Base-by-base conservation (phyloP, 2,797 vertebrate genomes). In the Neopelma chrysocephalum region DNA sequence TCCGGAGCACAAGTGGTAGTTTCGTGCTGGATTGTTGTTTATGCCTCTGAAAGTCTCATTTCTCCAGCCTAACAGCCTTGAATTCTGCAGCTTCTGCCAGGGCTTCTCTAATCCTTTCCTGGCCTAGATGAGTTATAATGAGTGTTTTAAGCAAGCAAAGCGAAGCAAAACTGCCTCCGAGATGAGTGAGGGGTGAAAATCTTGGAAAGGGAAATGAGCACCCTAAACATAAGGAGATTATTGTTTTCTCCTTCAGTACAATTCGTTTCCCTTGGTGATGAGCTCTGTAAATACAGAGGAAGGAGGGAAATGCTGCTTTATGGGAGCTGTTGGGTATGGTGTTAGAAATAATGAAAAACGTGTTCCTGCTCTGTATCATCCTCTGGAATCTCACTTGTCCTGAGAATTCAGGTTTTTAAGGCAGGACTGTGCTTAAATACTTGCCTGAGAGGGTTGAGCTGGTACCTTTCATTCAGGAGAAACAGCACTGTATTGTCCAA, bases 221-320 rank as follows among this genome's bases (percentile, higher is more conserved):
- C 90, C 90, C 90, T 29, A 94, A 95, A 82, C 83, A 34, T 94
- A 92, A 95, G 96, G 90, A 92, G 93, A 96, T 95, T 96, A 96
- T 91, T 96, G 94, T 94, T 95, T 95, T 96, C 65, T 84, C 64
- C 90, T 90, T 94, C 95, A 69, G 71, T 87, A 89, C 93, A 82
- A 87, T 94, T 96, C 4, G 29, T 96, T 94, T 95, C 90, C 69
- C 81, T 89, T 81, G 68, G 48, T 82, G 81, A 94, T 92, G 93
- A 94, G 86, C 93, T 80, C 75, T 78, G 56, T 70, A 82, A 94
- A 87, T 78, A 90, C 60, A 20, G 81, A 80, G 68, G 68, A 90
- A 87, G 75, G 80, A 93, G 83, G 80, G 47, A 79, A 92, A 86
- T 45, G 48, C 85, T 83, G 62, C 51, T 79, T 88, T 83, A 76